These are phyloP conservation scores for Teleogryllus oceanicus DNA, from an alignment of 2,888 invertebrate species.

Conservation along the genomic window DNA sequence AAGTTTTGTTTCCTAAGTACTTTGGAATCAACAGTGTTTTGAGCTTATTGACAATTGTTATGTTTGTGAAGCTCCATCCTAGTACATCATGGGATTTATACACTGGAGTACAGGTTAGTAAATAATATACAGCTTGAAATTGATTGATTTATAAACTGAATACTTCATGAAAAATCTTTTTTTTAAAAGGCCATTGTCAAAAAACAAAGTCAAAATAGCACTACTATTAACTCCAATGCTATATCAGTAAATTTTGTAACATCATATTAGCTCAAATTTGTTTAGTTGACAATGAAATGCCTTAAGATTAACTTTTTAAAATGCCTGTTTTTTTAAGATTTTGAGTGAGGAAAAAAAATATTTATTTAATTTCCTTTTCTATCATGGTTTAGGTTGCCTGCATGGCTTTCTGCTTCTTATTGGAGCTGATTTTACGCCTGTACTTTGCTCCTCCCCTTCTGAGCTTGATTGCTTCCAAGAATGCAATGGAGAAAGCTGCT, in stretches of 20 bases:
- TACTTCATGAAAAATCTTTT: too few species aligned
- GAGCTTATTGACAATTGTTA: slow-evolving; percentile 67
- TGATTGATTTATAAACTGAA: too few species aligned
- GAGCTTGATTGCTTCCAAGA: slow-evolving; percentile 69
- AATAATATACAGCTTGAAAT: too few species aligned
- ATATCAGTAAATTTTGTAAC: too few species aligned
- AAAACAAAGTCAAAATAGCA: too few species aligned
- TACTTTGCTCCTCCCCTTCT: slow-evolving; percentile 73
- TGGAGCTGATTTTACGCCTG: slow-evolving; percentile 72
- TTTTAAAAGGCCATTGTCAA: too few species aligned
- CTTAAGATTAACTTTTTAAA: too few species aligned
- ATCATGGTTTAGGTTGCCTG: slow-evolving; percentile 58
- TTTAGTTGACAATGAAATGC: too few species aligned
- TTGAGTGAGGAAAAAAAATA: neutral
- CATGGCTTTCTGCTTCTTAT: slow-evolving; percentile 64
- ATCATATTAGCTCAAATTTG: too few species aligned
- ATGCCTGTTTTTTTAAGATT: too few species aligned
- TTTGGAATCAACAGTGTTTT: slow-evolving; percentile 74
- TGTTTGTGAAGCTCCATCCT: slow-evolving; percentile 65
- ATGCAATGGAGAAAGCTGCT: slow-evolving; percentile 67
- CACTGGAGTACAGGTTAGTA: slow-evolving; percentile 31
- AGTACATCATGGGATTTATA: slow-evolving; percentile 35
- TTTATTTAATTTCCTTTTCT: slow-evolving; percentile 37
- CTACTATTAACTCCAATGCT: too few species aligned
- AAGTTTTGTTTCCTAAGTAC: slow-evolving; percentile 81